phyloP scores from a whole-genome alignment of 2,888 invertebrate genomes.

The Campoplex nolae region DNA sequence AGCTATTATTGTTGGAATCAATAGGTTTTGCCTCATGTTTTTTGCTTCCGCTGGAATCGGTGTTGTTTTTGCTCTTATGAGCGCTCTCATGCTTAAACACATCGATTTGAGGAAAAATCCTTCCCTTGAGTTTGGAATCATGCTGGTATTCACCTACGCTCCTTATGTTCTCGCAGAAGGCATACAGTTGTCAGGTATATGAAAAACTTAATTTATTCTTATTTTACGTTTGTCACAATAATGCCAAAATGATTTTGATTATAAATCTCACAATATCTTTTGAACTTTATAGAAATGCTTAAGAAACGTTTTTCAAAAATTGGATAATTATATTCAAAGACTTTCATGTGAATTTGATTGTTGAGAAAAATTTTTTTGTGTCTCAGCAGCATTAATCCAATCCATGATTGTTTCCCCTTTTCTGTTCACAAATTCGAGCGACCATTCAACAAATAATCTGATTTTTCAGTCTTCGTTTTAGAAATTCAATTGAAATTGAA shows the following conservation, averaged over 20 bases:
- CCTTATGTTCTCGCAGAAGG: constrained; percentile 99
- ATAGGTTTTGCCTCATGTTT: constrained; percentile 98
- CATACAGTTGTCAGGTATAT: constrained; percentile 94
- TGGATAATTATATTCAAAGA: no score
- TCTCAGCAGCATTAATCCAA: neutral
- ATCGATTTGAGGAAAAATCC: constrained; percentile 98
- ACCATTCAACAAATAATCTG: neutral
- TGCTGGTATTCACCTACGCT: constrained; percentile 99
- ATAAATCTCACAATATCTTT: neutral
- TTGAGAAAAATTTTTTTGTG: no score
- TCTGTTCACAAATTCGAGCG: neutral
- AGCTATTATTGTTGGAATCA: constrained; percentile 94
- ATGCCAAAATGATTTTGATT: no score
- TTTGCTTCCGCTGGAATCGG: constrained; percentile 99
- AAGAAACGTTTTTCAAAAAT: no score
- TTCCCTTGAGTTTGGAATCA: constrained; percentile 98
- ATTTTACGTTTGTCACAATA: neutral
- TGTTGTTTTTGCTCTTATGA: constrained; percentile 96
- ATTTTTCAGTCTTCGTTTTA: neutral
- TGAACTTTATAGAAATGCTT: no score
- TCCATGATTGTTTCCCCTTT: neutral
- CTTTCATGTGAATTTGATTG: no score
- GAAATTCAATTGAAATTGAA: neutral
- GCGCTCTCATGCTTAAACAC: constrained; percentile 96
- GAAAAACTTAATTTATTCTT: neutral